Conservation (phyloP, 2,797 vertebrate species). For the Eulemur coronatus region DNA sequence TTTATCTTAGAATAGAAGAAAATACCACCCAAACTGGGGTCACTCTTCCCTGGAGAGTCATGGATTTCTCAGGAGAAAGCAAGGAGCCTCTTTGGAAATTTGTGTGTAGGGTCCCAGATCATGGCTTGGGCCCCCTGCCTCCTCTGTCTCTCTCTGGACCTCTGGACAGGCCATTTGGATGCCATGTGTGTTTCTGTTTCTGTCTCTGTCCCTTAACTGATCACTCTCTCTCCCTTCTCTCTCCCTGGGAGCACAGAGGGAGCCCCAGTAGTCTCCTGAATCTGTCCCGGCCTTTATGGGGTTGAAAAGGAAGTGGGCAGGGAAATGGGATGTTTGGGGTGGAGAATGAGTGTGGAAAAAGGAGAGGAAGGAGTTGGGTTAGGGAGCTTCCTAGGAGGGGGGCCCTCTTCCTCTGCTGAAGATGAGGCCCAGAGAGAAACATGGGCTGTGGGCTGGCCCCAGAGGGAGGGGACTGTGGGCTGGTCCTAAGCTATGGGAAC, state of each 20-base stretch:
- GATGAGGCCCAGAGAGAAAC: background rate
- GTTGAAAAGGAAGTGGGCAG: constrained; percentile 32
- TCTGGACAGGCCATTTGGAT: background rate
- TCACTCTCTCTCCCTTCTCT: background rate
- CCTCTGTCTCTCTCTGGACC: background rate
- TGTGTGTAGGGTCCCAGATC: background rate
- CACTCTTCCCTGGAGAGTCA: background rate
- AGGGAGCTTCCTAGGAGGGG: background rate
- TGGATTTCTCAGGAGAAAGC: background rate
- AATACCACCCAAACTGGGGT: background rate
- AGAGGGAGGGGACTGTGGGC: background rate
- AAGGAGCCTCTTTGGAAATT: background rate
- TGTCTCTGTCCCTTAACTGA: background rate
- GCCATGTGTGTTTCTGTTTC: background rate
- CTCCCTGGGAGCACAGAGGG: background rate
- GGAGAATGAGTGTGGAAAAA: background rate
- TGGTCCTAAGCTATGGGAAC: background rate
- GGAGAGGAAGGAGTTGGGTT: background rate
- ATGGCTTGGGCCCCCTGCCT: background rate
- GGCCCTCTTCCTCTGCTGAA: background rate
- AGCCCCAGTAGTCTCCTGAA: background rate
- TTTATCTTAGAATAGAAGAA: background rate
- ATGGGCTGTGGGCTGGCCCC: background rate
- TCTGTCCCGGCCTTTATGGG: background rate
- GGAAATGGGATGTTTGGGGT: background rate